These are phyloP conservation scores for Strigamia crassipes DNA, from an alignment of 2,888 invertebrate species.

Conservation along the genomic window DNA sequence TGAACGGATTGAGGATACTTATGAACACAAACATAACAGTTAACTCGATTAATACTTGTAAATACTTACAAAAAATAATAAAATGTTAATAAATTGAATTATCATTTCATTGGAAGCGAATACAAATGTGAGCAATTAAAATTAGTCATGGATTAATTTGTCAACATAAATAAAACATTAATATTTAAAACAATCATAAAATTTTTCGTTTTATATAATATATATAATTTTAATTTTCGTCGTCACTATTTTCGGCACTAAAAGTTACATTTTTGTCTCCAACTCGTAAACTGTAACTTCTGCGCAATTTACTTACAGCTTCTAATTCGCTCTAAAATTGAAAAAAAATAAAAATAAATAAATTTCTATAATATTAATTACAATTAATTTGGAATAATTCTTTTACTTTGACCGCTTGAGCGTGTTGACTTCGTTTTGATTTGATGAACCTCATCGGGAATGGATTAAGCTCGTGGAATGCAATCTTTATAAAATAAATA, in stretches of 20 bases:
- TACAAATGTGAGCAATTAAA: neutral
- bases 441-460: slow-evolving; percentile 61
- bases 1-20: slow-evolving; percentile 68
- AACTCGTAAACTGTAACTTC: neutral
- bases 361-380: neutral
- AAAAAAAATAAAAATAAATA: neutral
- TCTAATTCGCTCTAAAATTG: neutral
- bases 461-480: slow-evolving; percentile 63
- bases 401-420: slow-evolving; percentile 58
- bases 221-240: neutral
- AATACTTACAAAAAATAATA: slow-evolving; percentile 8
- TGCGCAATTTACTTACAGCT: neutral
- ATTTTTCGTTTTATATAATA: neutral
- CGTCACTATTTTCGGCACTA: neutral
- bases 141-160: neutral
- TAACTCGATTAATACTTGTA: neutral
- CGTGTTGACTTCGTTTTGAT: slow-evolving; percentile 59
- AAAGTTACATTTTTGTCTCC: neutral
- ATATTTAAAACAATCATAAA: neutral
- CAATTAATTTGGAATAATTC: neutral
- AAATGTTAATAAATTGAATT: neutral
- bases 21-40: slow-evolving; percentile 47
- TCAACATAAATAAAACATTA: neutral
- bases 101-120: neutral
- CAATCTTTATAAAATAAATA: slow-evolving; percentile 57